Evolutionary conservation across 2,888 invertebrate genomes (phyloP), one percentile per base, ranked within the genome.

Genomic region (Sphinx pinastri): DNA sequence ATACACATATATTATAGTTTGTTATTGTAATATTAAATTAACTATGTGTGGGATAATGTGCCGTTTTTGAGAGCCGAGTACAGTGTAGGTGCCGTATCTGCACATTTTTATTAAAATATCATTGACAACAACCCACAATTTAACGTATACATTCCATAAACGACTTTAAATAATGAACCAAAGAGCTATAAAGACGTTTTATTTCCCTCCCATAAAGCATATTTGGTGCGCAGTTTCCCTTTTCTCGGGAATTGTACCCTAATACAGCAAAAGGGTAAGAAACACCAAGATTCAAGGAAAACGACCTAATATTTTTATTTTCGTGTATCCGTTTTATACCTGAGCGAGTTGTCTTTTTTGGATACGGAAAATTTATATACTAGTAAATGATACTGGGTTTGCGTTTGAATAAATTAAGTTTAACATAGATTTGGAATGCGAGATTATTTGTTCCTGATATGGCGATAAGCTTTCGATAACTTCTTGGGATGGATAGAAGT

Each of bases 231-330:
- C 63, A 19, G 63, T 63, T 63, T 63, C 63, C 63, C 63, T 49
- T 49, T 47, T 63, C 63, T 51, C 38, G 12, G 25, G 25, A 16
- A 4, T 49, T 47, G 11, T 16, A 45, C 19, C 16, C 49, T 63
- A 63, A 63, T 63, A 47, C 49, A 47, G 19, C 49, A 63, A 63
- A 63, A 63, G 49, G 63, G 63, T 63, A 63, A 63, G 47, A 63
- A 47, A 63, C 38, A 47, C 63, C 60, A n/a, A 10, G 63, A 69
- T 60, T 38, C 31, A 25, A 67, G 63, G 59, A 67, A 70, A 70
- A 60, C 52, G 57, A 57, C 58, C 45, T 45, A 58, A 67, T 67
- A 51, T 58, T 70, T 70, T 70, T 70, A 70, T 70, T 52, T 59
- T 13, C 60, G 58, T 60, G 58, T 52, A 38, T 51, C 58, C 67